A percentile compares a stretch with the other conserved stretches of the same genome.
These are phyloP conservation scores for Arctia plantaginis DNA, from an alignment of 2,888 invertebrate genomes.

Conservation along the genomic window DNA sequence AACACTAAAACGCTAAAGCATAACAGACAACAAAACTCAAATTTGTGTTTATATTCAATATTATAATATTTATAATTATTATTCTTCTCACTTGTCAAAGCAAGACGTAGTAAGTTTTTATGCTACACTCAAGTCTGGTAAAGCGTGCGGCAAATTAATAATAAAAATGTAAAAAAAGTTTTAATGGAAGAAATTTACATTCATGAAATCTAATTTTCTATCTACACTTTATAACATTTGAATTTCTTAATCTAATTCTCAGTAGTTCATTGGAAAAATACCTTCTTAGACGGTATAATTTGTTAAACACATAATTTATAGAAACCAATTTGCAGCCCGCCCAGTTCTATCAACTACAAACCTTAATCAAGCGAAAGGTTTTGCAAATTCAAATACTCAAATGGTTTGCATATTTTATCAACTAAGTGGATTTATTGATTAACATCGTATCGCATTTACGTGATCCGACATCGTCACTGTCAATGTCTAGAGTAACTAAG, in stretches of 20 bases:
- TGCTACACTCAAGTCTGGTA: not conserved
- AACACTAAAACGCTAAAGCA: too few species aligned
- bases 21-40: too few species aligned
- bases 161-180: not conserved
- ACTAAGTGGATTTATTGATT: constrained; percentile 46
- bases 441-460: constrained; percentile 36
- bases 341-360: constrained; percentile 34
- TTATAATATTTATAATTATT: too few species aligned
- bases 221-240: not conserved
- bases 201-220: not conserved
- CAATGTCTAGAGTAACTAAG: constrained; percentile 21
- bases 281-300: constrained; percentile 7
- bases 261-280: not conserved
- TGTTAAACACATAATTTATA: constrained; percentile 11
- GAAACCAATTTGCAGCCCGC: constrained; percentile 12
- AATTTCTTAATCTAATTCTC: constrained; percentile 7
- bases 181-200: too few species aligned
- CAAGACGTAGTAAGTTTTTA: too few species aligned
- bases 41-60: too few species aligned
- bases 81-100: too few species aligned
- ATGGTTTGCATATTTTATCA: constrained; percentile 45
- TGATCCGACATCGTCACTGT: constrained; percentile 18
- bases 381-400: constrained; percentile 38
- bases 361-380: constrained; percentile 44
- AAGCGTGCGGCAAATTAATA: not conserved